Percentiles rank a stretch among this genome's conserved stretches.
Evolutionary conservation across 1,140 invertebrate species (phyloP).

Genomic region (Lepidostoma basale): DNA sequence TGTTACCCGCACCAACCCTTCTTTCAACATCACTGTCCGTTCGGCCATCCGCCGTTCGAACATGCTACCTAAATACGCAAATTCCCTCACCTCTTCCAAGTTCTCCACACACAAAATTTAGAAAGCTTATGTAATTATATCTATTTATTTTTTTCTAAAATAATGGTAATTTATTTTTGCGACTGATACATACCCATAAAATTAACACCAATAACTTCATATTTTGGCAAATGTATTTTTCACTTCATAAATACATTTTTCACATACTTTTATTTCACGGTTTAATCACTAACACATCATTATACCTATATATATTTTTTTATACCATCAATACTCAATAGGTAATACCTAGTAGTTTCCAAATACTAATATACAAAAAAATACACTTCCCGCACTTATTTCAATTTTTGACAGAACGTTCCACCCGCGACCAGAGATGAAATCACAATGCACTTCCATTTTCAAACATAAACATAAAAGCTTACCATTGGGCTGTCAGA

Average conservation of each 20-base stretch:
- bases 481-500: conserved; percentile 7
- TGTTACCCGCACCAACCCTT: no score
- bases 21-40: no score
- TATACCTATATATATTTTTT: not conserved
- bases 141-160: no score
- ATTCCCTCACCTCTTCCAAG: no score
- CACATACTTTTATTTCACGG: not conserved
- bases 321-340: not conserved
- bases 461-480: conserved; percentile 22
- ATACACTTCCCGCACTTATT: conserved; percentile 22
- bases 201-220: not conserved
- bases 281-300: not conserved
- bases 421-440: not conserved
- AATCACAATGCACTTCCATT: conserved; percentile 29
- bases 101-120: no score
- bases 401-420: conserved; percentile 15
- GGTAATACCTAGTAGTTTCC: no score
- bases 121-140: no score
- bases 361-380: not conserved
- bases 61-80: no score
- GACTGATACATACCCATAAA: not conserved
- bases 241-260: not conserved
- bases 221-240: not conserved
- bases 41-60: no score
- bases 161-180: not conserved